Conservation (phyloP, 2,888 invertebrate species). For the Melinaea menophilus region DNA sequence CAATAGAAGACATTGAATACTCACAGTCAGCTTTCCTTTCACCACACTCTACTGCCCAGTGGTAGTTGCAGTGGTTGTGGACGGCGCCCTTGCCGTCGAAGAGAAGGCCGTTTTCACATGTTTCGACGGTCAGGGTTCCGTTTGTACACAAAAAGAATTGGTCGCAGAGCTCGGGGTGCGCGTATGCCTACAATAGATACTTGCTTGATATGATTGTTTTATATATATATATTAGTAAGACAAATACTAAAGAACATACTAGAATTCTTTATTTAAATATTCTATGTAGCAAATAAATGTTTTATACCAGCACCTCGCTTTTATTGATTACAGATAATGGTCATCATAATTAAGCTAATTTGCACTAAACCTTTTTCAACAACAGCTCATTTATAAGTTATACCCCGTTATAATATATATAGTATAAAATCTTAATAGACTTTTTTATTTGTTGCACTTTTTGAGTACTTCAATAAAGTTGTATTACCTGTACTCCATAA, state of each 20-base stretch:
- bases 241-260: neutral
- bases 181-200: conserved; percentile 80
- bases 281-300: too few relatives aligned
- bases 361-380: too few relatives aligned
- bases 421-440: too few relatives aligned
- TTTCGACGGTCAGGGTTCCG: conserved; percentile 92
- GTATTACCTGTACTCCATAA: conserved; percentile 82
- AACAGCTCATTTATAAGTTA: too few relatives aligned
- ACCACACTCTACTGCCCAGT: conserved; percentile 95
- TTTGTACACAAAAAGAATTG: conserved; percentile 95
- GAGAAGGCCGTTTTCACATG: conserved; percentile 93
- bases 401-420: too few relatives aligned
- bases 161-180: conserved; percentile 92
- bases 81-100: conserved; percentile 94
- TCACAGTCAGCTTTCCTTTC: conserved; percentile 88
- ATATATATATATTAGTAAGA: neutral
- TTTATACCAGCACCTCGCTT: too few relatives aligned
- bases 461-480: too few relatives aligned
- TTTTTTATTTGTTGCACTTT: too few relatives aligned
- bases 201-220: neutral
- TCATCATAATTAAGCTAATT: too few relatives aligned
- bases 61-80: conserved; percentile 95
- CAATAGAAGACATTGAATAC: conserved; percentile 40
- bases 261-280: too few relatives aligned
- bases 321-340: too few relatives aligned